Evolutionary conservation across 2,797 vertebrate genomes (phyloP), one percentile per base, ranked within the genome.

Genomic region (Buphagus erythrorhynchus): DNA sequence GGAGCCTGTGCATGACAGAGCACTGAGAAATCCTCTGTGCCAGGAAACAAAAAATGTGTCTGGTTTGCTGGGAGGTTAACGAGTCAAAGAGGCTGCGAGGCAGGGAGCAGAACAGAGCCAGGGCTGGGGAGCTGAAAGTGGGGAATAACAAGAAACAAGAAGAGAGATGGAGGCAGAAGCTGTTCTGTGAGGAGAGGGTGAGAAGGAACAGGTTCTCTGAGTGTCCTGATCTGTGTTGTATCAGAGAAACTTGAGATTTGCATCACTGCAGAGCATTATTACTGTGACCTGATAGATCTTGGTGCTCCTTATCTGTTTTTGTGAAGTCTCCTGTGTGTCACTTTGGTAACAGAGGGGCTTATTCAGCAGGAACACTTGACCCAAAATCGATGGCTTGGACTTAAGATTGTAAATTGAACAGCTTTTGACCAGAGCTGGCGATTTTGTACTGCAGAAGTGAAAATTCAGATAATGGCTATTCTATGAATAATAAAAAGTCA

Each of bases 321-420:
- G 97, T 95, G 93, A 97, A 96, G 96, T 83, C 95, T 97, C 66
- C 83, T 13, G 84, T 94, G 97, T 97, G 98, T 94, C 97, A 63
- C 80, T 83, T 97, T 73, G 65, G 95, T 98, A 97, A 97, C 97
- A 97, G 93, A 95, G 96, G 72, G 92, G 97, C 98, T 98, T 98
- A 98, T 98, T 98, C 98, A 99, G 98, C 98, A 98, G 88, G 96
- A 95, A 63, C 63, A 89, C 90, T 97, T 97, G 93, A 95, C 96
- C 97, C 96, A 88, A 98, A 98, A 99, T 99, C 98, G 97, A 98
- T 99, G 98, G 93, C 90, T 96, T 68, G 73, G 98, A 97, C 97
- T 97, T 95, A 96, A 97, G 96, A 97, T 89, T 95, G 95, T 97
- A 97, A 98, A 98, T 97, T 95, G 97, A 98, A 98, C 88, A 96